Conservation (phyloP, 2,797 vertebrate genomes). For the Phalloptychus januarius region DNA sequence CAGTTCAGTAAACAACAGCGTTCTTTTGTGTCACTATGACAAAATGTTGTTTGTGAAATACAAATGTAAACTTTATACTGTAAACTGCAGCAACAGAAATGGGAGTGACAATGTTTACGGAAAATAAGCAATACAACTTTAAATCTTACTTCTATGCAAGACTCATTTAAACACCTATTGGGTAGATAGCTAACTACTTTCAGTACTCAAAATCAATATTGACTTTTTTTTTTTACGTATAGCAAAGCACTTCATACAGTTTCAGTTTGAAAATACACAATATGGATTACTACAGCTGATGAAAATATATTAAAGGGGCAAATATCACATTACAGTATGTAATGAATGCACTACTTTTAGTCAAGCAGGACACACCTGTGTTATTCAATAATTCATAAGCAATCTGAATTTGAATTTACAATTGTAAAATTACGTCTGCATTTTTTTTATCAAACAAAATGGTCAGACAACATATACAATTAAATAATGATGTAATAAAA, state of each 20-base stretch:
- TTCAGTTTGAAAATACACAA: neutral
- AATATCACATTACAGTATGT: neutral
- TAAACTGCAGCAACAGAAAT: constrained; percentile 1
- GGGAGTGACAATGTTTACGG: constrained; percentile 8
- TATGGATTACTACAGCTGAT: neutral
- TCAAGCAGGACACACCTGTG: neutral
- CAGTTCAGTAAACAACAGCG: neutral
- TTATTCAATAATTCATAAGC: neutral
- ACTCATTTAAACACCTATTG: neutral
- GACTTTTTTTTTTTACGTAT: too few species aligned
- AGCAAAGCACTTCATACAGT: neutral
- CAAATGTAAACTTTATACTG: constrained; percentile 3
- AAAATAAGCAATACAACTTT: neutral
- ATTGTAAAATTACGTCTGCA: neutral
- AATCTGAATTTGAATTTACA: neutral
- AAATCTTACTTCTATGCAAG: neutral
- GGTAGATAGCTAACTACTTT: neutral
- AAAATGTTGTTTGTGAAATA: neutral
- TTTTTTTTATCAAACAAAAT: neutral
- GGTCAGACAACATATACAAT: neutral
- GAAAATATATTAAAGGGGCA: neutral
- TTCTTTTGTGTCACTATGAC: neutral
- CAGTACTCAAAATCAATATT: neutral
- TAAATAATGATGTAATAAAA: neutral
- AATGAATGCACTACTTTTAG: neutral